Conservation (phyloP, 2,888 invertebrate species). For the Pseudanteris insignis region DNA sequence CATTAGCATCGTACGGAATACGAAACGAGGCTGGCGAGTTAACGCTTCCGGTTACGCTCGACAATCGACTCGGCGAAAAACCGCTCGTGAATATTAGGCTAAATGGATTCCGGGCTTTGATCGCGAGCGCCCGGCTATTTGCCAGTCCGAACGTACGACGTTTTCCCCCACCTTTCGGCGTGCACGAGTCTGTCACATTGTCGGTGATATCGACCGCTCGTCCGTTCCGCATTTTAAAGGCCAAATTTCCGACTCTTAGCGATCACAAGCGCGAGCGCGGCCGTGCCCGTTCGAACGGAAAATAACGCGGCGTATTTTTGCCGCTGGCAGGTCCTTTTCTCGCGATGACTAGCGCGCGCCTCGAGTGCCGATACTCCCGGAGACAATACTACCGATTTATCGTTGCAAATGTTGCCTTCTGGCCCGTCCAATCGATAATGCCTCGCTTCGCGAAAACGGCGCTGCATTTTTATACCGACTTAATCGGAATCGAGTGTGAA, state of each 20-base stretch:
- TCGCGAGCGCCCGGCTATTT: slow-evolving; percentile 37
- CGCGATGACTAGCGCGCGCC: slow-evolving; percentile 28
- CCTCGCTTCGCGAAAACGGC: slow-evolving; percentile 5
- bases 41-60: slow-evolving; percentile 22
- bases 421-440: slow-evolving; percentile 22
- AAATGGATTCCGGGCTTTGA: slow-evolving; percentile 52
- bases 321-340: slow-evolving; percentile 60
- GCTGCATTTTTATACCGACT: too few relatives aligned
- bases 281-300: slow-evolving; percentile 63
- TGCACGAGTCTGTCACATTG: slow-evolving; percentile 10
- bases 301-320: slow-evolving; percentile 64
- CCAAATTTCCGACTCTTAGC: too few relatives aligned
- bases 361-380: slow-evolving; percentile 21
- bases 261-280: too few relatives aligned
- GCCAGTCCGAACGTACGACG: too few relatives aligned
- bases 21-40: slow-evolving; percentile 18
- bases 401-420: slow-evolving; percentile 21
- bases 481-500: too few relatives aligned
- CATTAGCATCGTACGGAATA: slow-evolving; percentile 22
- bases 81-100: slow-evolving; percentile 50
- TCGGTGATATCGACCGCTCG: slow-evolving; percentile 55
- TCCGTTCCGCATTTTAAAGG: slow-evolving; percentile 65
- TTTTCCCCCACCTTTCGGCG: background rate
- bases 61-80: slow-evolving; percentile 41
- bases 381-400: slow-evolving; percentile 40